These are phyloP conservation scores for Chaetoderma sp. DNA, from an alignment of 2,888 invertebrate genomes.

Conservation along the genomic window DNA sequence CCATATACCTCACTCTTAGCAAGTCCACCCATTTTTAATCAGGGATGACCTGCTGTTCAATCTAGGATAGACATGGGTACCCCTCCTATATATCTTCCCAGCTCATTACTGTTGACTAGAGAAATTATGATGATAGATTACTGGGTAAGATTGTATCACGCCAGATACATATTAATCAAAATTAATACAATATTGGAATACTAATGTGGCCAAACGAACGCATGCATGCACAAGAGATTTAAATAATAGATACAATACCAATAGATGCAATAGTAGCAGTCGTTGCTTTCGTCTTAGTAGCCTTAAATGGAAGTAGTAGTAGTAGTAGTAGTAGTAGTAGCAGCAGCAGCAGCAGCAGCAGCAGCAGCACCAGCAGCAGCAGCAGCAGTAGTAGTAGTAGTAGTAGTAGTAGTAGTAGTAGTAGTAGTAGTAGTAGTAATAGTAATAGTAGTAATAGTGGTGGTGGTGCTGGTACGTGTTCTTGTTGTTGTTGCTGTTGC, in stretches of 20 bases:
- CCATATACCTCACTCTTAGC: too few species aligned
- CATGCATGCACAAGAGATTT: too few species aligned
- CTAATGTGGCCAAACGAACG: too few species aligned
- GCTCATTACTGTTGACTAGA: too few species aligned
- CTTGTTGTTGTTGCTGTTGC: conserved; percentile 19
- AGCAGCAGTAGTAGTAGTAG: conserved; percentile 22
- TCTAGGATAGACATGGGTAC: too few species aligned
- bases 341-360: conserved; percentile 13
- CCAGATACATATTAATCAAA: too few species aligned
- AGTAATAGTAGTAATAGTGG: conserved; percentile 17
- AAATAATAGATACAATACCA: conserved; percentile 10
- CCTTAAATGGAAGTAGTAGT: conserved; percentile 6
- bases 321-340: conserved; percentile 23
- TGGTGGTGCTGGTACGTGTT: conserved; percentile 12
- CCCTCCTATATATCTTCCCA: too few species aligned
- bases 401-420: conserved; percentile 18
- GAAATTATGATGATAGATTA: too few species aligned
- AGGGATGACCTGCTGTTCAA: too few species aligned
- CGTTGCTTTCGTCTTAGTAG: conserved; percentile 8
- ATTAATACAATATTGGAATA: too few species aligned
- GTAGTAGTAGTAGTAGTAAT: conserved; percentile 19
- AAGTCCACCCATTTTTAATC: too few species aligned
- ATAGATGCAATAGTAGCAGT: not conserved
- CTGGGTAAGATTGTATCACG: too few species aligned
- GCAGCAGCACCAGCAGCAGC: conserved; percentile 17